Evolutionary conservation across 2,113 vertebrate species (phyloP), one percentile per base, ranked within the genome.

Genomic region (Zapornia atra): DNA sequence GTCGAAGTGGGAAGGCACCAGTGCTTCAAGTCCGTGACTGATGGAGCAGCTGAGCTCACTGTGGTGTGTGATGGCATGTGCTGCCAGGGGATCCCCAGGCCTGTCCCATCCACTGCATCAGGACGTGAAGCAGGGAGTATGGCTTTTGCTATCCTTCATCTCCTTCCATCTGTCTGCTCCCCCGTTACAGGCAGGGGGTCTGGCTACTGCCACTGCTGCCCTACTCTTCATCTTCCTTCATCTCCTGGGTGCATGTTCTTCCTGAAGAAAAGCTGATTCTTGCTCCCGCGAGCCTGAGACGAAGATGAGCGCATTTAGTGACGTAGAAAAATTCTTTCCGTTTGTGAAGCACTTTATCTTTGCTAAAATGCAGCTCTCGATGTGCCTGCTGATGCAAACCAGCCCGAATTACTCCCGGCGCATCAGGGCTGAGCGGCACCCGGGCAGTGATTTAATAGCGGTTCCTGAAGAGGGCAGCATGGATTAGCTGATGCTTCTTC

Each of bases 391-490:
- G 10, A 42, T 59, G 88, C 31, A 40, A 72, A 53, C 34, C 69
- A 50, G 53, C 51, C 38, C 16, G 2, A 56, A 31, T 60, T 12
- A 1, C 3, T 42, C n/a, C 70, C 56, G 42, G 28, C 22, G 28
- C 33, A n/a, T 16, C 71, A 56, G 38, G 69, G 15, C 12, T 40
- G 50, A 34, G 46, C 71, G 34, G 48, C 2, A 4, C 26, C 15
- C 10, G 11, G 22, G n/a, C 10, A 7, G 48, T 69, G 79, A 22
- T 69, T 77, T 59, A 26, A 10, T 7, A 25, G 42, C 25, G 8
- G 54, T 64, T 77, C 88, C 95, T 95, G 94, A 82, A 69, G 97
- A 93, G 97, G 97, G 96, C 97, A 97, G 94, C 86, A 81, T 95
- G 65, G 66, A 5, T 81, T 51, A 66, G 86, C 89, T 34, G 73